Conservation (phyloP, 2,113 vertebrate genomes). For the Periophthalmodon schlosseri region DNA sequence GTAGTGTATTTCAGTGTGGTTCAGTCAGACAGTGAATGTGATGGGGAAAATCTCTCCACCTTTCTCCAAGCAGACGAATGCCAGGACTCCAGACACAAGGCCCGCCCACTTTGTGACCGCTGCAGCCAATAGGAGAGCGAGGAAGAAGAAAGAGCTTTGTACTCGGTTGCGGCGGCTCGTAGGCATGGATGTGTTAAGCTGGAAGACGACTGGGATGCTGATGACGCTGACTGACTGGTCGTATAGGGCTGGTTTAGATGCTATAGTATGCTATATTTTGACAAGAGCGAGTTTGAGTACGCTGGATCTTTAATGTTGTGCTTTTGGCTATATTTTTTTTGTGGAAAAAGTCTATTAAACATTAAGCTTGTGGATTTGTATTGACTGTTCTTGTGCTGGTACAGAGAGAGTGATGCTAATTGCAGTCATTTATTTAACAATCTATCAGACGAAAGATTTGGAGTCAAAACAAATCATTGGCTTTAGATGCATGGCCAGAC, state of each 20-base stretch:
- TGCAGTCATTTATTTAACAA: neutral
- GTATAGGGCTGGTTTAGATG: neutral
- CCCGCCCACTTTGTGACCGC: slow-evolving; percentile 34
- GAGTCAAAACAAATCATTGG: neutral
- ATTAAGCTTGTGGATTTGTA: neutral
- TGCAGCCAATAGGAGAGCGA: slow-evolving; percentile 53
- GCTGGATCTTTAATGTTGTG: neutral
- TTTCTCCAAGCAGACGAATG: slow-evolving; percentile 55
- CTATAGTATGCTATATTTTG: neutral
- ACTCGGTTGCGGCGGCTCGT: slow-evolving; percentile 4
- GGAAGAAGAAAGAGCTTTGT: slow-evolving; percentile 10
- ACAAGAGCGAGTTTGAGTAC: neutral
- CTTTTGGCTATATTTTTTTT: neutral
- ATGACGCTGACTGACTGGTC: slow-evolving; percentile 19
- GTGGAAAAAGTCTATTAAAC: neutral
- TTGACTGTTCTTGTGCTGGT: neutral
- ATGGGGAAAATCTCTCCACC: slow-evolving; percentile 59
- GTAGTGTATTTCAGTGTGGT: slow-evolving; percentile 12
- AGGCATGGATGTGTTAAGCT: slow-evolving; percentile 16
- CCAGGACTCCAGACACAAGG: slow-evolving; percentile 24
- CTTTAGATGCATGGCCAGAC: neutral
- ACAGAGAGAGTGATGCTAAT: neutral
- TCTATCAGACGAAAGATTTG: neutral
- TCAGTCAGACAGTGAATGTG: slow-evolving; percentile 44
- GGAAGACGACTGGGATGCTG: slow-evolving; percentile 33